phyloP scores from a whole-genome alignment of 1,140 invertebrate species.

The Papilio dardanus region DNA sequence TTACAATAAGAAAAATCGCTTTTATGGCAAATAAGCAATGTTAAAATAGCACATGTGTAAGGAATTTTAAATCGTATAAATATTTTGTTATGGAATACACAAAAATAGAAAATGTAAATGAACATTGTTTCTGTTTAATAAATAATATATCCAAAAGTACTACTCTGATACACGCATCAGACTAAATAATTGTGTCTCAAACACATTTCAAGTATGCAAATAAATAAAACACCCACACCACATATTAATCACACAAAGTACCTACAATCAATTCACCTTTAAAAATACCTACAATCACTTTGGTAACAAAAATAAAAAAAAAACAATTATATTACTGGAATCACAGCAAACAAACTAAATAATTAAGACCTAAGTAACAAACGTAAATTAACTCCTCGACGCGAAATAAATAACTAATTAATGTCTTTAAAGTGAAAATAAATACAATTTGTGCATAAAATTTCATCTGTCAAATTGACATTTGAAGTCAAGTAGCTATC shows the following conservation, averaged over 20 bases:
- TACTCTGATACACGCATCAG: background rate
- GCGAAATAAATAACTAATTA: constrained; percentile 42
- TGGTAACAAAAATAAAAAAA: constrained; percentile 48
- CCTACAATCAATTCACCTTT: background rate
- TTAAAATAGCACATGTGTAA: constrained; percentile 47
- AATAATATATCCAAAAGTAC: background rate
- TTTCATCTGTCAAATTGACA: constrained; percentile 27
- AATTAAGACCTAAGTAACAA: constrained; percentile 46
- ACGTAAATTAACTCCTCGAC: constrained; percentile 43
- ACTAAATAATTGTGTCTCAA: background rate
- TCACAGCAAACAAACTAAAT: constrained; percentile 56
- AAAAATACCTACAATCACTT: constrained; percentile 47
- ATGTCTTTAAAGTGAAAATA: constrained; percentile 41
- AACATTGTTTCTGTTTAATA: background rate
- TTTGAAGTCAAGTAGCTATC: background rate
- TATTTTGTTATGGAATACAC: constrained; percentile 10
- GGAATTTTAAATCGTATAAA: background rate
- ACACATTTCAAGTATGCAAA: constrained; percentile 18
- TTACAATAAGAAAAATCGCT: background rate
- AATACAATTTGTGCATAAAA: constrained; percentile 30
- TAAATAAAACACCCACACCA: constrained; percentile 13
- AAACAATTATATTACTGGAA: constrained; percentile 47
- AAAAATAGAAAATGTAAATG: background rate
- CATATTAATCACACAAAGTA: constrained; percentile 5
- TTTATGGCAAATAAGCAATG: constrained; percentile 39